A percentile compares a stretch with the other conserved stretches of the same genome.
phyloP scores from a whole-genome alignment of 2,888 invertebrate species.

The Bellardia bayeri region DNA sequence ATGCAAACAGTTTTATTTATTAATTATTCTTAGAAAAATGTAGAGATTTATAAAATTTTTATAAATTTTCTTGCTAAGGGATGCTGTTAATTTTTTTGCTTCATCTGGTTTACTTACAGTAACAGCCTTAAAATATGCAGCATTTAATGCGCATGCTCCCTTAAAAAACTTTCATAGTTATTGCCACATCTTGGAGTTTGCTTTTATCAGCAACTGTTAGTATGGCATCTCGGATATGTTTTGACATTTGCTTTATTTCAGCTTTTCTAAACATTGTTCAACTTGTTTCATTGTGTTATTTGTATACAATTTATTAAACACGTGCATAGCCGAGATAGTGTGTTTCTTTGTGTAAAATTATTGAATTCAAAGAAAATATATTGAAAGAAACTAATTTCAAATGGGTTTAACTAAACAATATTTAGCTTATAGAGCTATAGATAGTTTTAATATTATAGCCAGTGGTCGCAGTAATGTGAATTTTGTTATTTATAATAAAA shows the following conservation, averaged over 20 bases:
- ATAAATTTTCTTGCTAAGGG: conserved; percentile 40
- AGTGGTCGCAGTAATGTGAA: conserved; percentile 91
- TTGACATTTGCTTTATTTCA: conserved; percentile 40
- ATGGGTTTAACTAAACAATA: conserved; percentile 98
- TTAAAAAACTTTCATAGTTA: not conserved
- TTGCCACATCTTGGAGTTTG: not conserved
- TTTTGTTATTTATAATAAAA: conserved; percentile 91
- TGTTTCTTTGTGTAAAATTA: conserved; percentile 7
- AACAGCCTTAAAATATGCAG: conserved; percentile 71
- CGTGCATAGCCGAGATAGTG: conserved; percentile 57
- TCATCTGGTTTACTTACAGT: not conserved
- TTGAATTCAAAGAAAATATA: not conserved
- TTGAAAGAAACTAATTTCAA: conserved; percentile 74
- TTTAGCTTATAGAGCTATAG: conserved; percentile 92
- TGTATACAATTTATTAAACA: conserved; percentile 62
- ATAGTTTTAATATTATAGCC: conserved; percentile 94
- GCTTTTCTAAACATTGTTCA: conserved; percentile 39
- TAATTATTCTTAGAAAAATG: not conserved
- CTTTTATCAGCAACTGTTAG: not conserved
- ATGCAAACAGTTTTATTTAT: not conserved
- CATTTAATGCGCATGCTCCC: conserved; percentile 67
- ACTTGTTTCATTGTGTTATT: conserved; percentile 23
- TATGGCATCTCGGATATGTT: conserved; percentile 18
- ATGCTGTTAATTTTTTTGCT: conserved; percentile 47
- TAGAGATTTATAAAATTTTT: conserved; percentile 20